phyloP scores from a whole-genome alignment of 1,140 invertebrate species.

The Melipona quadrifasciata region DNA sequence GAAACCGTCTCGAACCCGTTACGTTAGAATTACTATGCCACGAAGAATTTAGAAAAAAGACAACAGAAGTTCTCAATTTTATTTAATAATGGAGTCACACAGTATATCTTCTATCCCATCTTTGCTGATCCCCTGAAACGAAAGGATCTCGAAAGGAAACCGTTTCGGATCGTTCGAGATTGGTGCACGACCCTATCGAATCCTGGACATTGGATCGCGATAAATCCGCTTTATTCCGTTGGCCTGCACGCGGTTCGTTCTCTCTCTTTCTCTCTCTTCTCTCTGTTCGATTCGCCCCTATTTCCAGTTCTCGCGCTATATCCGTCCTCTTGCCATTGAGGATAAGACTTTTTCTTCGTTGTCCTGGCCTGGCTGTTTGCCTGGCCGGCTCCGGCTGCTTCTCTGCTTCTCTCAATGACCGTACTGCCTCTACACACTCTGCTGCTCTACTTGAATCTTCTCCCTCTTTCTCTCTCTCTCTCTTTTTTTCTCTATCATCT shows the following conservation, averaged over 20 bases:
- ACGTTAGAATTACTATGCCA: too few relatives aligned
- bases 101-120: neutral
- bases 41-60: neutral
- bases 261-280: slow-evolving; percentile 20
- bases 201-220: slow-evolving; percentile 52
- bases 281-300: slow-evolving; percentile 50
- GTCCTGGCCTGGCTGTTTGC: slow-evolving; percentile 33
- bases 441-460: neutral
- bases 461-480: neutral
- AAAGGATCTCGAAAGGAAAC: neutral
- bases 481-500: neutral
- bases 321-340: slow-evolving; percentile 64
- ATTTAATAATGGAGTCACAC: neutral
- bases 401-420: slow-evolving; percentile 69
- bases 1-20: too few relatives aligned
- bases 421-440: slow-evolving; percentile 31
- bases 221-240: slow-evolving; percentile 48
- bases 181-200: slow-evolving; percentile 10
- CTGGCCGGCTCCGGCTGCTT: slow-evolving; percentile 1
- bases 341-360: slow-evolving; percentile 65
- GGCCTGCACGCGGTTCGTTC: neutral
- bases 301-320: slow-evolving; percentile 69
- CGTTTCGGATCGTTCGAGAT: neutral
- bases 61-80: neutral
- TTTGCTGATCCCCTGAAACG: neutral